phyloP scores from a whole-genome alignment of 2,888 invertebrate species.

The Scaptomyza cyrtandrae region DNA sequence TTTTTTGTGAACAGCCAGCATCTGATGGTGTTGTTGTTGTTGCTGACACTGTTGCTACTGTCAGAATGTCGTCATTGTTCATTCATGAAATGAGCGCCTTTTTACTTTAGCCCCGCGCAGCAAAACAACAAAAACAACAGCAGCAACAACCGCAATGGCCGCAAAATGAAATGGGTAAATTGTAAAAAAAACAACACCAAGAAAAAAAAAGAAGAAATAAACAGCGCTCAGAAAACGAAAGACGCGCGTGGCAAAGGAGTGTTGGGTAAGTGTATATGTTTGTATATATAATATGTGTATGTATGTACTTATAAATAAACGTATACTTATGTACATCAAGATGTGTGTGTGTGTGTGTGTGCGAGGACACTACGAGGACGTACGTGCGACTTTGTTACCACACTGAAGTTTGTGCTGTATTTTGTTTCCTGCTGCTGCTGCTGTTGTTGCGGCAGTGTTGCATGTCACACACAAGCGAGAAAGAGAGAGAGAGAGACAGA shows the following conservation, averaged over 20 bases:
- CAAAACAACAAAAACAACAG: slow-evolving; percentile 28
- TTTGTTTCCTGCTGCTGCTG: slow-evolving; percentile 33
- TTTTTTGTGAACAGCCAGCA: no score
- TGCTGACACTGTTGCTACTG: slow-evolving; percentile 56
- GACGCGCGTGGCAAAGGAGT: slow-evolving; percentile 68
- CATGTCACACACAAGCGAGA: slow-evolving; percentile 52
- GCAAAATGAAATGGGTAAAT: slow-evolving; percentile 60
- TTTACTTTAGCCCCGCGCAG: slow-evolving; percentile 59
- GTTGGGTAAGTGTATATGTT: slow-evolving; percentile 33
- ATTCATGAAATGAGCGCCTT: slow-evolving; percentile 76
- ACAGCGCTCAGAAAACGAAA: slow-evolving; percentile 23
- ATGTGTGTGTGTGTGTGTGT: slow-evolving; percentile 26
- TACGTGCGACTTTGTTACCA: slow-evolving; percentile 69
- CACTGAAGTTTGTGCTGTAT: slow-evolving; percentile 47
- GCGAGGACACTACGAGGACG: slow-evolving; percentile 76
- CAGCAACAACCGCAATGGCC: slow-evolving; percentile 71
- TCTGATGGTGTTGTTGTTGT: slow-evolving; percentile 14
- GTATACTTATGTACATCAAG: not conserved
- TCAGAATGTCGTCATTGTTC: slow-evolving; percentile 80
- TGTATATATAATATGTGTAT: slow-evolving; percentile 1
- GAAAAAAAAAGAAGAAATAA: slow-evolving; percentile 18
- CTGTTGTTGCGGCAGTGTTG: slow-evolving; percentile 64
- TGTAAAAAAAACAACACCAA: slow-evolving; percentile 9
- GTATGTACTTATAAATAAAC: slow-evolving; percentile 1
- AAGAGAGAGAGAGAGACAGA: slow-evolving; percentile 1